Conservation (phyloP, 2,888 invertebrate species). For the Lasius fuliginosus region DNA sequence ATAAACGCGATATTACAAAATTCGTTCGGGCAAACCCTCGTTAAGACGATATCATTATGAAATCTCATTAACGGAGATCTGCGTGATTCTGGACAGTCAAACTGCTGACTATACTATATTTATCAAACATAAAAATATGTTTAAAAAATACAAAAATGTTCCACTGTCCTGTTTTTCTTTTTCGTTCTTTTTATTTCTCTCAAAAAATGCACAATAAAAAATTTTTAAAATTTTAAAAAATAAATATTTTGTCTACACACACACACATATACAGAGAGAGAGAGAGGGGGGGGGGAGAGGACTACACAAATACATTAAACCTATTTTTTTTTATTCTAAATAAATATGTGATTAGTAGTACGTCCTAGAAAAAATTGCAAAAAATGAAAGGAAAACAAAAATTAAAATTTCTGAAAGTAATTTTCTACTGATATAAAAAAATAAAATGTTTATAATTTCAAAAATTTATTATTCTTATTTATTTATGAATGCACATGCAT, state of each 20-base stretch:
- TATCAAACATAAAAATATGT: background rate
- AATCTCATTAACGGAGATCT: constrained; percentile 18
- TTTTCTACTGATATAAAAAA: background rate
- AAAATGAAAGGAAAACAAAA: background rate
- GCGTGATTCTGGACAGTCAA: background rate
- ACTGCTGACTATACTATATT: background rate
- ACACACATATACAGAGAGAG: background rate
- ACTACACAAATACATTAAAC: background rate
- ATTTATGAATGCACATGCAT: background rate
- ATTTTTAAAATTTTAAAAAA: background rate
- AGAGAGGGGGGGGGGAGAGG: background rate
- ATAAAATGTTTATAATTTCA: constrained; percentile 12
- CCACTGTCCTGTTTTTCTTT: background rate
- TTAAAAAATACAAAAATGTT: too few relatives aligned
- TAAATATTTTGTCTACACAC: background rate
- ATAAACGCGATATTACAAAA: background rate
- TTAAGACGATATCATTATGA: constrained; percentile 25
- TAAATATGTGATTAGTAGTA: background rate
- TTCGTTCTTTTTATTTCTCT: background rate
- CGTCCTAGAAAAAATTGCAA: background rate
- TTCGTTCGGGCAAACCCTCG: constrained; percentile 1
- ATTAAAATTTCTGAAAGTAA: background rate
- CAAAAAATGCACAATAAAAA: background rate
- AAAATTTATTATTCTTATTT: background rate
- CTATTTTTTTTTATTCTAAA: background rate